Percentiles rank a stretch among this genome's conserved stretches.
Evolutionary conservation across 2,113 vertebrate species (phyloP).

Genomic region (Pterocles burchelli): DNA sequence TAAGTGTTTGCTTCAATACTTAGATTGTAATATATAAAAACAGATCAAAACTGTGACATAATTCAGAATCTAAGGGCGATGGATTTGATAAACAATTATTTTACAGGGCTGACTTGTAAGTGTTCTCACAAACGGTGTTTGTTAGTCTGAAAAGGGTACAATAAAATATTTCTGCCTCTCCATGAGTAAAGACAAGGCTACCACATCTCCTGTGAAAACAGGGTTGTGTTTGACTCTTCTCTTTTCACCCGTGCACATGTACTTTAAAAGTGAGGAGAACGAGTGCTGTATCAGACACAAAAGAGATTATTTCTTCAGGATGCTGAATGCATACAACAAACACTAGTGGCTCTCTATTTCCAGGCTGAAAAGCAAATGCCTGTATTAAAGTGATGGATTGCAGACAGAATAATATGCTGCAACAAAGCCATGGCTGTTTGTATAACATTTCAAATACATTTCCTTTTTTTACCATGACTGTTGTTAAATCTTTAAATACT

Average conservation of each 20-base stretch:
- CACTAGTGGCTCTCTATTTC: not conserved
- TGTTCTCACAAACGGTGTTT: not conserved
- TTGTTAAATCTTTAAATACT: not conserved
- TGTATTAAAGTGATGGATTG: constrained; percentile 7
- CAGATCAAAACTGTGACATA: not conserved
- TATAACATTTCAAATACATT: not conserved
- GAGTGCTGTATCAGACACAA: not conserved
- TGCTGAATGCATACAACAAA: not conserved
- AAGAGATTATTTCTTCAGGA: constrained; percentile 27
- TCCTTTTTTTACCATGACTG: not conserved
- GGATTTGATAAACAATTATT: not conserved
- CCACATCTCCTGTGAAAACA: not conserved
- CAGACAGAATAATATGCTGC: not conserved
- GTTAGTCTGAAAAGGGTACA: not conserved
- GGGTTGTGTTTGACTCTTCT: not conserved
- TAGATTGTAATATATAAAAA: not conserved
- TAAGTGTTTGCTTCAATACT: not conserved
- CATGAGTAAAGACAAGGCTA: not conserved
- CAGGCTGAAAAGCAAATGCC: constrained; percentile 20
- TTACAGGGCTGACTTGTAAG: not conserved
- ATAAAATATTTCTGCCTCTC: not conserved
- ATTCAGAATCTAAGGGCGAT: not conserved
- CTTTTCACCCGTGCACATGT: not conserved
- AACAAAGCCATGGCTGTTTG: constrained; percentile 3
- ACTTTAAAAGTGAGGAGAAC: not conserved